Evolutionary conservation across 2,888 invertebrate genomes (phyloP).

Genomic region (Drosophila subquinaria): DNA sequence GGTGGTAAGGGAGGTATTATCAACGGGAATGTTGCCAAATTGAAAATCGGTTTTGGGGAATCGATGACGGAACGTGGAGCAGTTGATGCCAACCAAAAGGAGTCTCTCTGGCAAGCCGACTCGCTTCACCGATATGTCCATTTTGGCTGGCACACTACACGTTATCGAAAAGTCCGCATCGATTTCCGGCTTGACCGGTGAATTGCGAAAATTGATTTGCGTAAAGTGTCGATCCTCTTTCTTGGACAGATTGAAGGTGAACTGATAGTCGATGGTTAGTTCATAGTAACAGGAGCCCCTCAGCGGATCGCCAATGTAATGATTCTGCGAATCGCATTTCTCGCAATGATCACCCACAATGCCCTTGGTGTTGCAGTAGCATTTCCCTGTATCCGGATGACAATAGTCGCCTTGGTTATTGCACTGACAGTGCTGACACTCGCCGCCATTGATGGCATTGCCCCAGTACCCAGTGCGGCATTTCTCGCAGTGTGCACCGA

Average conservation of each 20-base stretch:
- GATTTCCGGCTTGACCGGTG: constrained; percentile 95
- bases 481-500: constrained; percentile 94
- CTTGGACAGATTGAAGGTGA: constrained; percentile 99
- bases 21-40: constrained; percentile 92
- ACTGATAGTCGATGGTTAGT: constrained; percentile 98
- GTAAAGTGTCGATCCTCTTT: constrained; percentile 97
- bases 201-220: constrained; percentile 98
- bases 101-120: constrained; percentile 90
- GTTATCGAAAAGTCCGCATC: constrained; percentile 96
- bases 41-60: constrained; percentile 97
- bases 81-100: constrained; percentile 92
- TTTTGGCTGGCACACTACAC: constrained; percentile 94
- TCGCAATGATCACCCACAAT: constrained; percentile 97
- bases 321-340: constrained; percentile 97
- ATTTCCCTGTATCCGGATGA: constrained; percentile 96
- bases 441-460: constrained; percentile 97
- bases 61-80: constrained; percentile 91
- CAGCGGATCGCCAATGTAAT: constrained; percentile 96
- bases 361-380: constrained; percentile 98
- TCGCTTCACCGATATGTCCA: constrained; percentile 94
- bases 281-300: constrained; percentile 99
- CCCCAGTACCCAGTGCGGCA: constrained; percentile 98
- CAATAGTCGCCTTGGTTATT: constrained; percentile 97
- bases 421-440: constrained; percentile 97
- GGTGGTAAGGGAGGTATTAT: constrained; percentile 95